phyloP scores from a whole-genome alignment of 2,888 invertebrate genomes.

The Euplexia lucipara region DNA sequence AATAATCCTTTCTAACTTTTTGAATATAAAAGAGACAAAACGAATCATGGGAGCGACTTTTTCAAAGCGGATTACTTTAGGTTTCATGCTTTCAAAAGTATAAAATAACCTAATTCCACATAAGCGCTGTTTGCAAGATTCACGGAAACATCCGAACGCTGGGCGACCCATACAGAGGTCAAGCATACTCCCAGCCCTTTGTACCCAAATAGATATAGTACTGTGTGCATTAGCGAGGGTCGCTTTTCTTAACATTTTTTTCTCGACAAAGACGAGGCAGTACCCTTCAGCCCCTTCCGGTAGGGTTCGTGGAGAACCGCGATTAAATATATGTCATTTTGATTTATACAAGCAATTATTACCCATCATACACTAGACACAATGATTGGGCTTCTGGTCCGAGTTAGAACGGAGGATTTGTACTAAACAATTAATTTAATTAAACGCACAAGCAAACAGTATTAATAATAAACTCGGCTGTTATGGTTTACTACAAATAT shows the following conservation, averaged over 20 bases:
- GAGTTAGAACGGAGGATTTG: slow-evolving; percentile 45
- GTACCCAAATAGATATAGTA: slow-evolving; percentile 85
- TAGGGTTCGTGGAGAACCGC: slow-evolving; percentile 76
- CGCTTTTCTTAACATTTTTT: slow-evolving; percentile 81
- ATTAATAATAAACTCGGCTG: slow-evolving; percentile 67
- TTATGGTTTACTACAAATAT: slow-evolving; percentile 67
- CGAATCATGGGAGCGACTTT: slow-evolving; percentile 37
- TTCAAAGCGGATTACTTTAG: slow-evolving; percentile 59
- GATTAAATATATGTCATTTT: slow-evolving; percentile 88
- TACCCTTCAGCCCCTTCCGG: slow-evolving; percentile 76
- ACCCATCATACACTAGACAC: slow-evolving; percentile 57
- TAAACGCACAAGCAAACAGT: slow-evolving; percentile 69
- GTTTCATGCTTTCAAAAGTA: slow-evolving; percentile 60
- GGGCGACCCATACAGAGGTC: slow-evolving; percentile 76
- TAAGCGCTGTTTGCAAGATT: slow-evolving; percentile 52
- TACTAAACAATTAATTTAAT: slow-evolving; percentile 65
- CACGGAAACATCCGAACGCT: slow-evolving; percentile 55
- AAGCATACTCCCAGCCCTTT: slow-evolving; percentile 84
- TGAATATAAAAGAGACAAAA: slow-evolving; percentile 40
- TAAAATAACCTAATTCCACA: slow-evolving; percentile 60
- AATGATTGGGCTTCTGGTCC: slow-evolving; percentile 45
- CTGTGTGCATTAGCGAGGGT: slow-evolving; percentile 87
- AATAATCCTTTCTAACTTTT: slow-evolving; percentile 47
- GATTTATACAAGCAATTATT: slow-evolving; percentile 87
- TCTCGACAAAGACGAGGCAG: slow-evolving; percentile 73